Evolutionary conservation across 2,113 vertebrate species (phyloP), one percentile per base, ranked within the genome.

Genomic region (Barbus barbus): DNA sequence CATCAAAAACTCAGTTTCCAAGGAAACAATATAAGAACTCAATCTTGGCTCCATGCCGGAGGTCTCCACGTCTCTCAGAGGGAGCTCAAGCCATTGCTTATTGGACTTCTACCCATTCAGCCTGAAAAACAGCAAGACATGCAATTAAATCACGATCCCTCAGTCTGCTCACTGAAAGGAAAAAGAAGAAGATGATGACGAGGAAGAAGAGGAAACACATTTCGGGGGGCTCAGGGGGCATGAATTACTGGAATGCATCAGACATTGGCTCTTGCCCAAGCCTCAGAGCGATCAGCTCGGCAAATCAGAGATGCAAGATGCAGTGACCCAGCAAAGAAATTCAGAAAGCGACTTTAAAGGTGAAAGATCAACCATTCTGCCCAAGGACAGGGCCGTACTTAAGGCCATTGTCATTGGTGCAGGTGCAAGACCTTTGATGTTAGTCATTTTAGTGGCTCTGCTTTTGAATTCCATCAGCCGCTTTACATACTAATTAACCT

Each of bases 301-400:
- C 58, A 78, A 73, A 81, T 85, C 75, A 80, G 81, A 85, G 83
- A 86, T 81, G 75, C 85, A 85, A 86, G 84, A 82, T 56, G 85
- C 83, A 89, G 65, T 88, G 89, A 89, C 85, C 89, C 31, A 33
- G 81, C 76, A 84, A 85, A 78, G 74, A 86, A 83, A 85, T 81
- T 85, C 86, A 83, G 81, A 86, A 84, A 73, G 84, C 79, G 28
- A 84, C 85, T 75, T 86, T 85, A 82, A 85, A 81, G 87, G 81
- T 87, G 82, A 89, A 87, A 89, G 84, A 89, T 90, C 88, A 90
- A 82, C 88, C 75, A 87, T 87, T 89, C 83, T 56, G 83, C 81
- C 87, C 60, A 88, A 78, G 87, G 88, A 89, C 38, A 78, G 53
- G 63, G 81, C n/a, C 6, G 26, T 67, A 67, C 73, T 58, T 67